Percentiles rank a stretch among this genome's conserved stretches.
These are phyloP conservation scores for Trichechus manatus DNA, from an alignment of 2,113 vertebrate species.

Conservation along the genomic window DNA sequence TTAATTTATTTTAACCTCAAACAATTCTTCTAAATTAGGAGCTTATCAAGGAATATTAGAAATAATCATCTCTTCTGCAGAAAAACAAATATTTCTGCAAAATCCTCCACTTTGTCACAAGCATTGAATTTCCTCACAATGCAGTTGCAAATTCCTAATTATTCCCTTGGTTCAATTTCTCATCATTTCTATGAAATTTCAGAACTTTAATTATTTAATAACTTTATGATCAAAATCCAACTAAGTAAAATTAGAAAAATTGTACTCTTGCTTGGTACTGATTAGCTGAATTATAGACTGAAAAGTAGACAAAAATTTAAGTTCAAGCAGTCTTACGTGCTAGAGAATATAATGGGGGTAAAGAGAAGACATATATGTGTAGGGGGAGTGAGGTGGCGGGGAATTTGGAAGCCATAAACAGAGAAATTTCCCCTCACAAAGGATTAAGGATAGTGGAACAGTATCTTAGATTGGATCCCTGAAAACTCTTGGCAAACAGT, in stretches of 20 bases:
- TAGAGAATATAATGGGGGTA: background rate
- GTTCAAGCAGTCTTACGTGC: background rate
- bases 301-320: background rate
- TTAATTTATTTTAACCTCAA: background rate
- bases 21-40: conserved; percentile 17
- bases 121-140: background rate
- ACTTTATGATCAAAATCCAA: background rate
- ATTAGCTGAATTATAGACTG: background rate
- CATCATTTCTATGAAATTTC: background rate
- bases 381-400: background rate
- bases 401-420: background rate
- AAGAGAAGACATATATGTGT: background rate
- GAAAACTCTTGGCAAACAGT: background rate
- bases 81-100: conserved; percentile 11
- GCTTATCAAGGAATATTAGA: background rate
- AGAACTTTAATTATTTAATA: background rate
- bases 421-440: background rate
- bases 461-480: background rate
- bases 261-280: background rate
- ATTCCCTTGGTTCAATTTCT: conserved; percentile 12
- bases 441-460: background rate
- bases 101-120: background rate
- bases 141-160: background rate
- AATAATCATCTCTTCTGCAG: background rate
- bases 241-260: background rate